Base-by-base conservation (phyloP, 2,113 vertebrate genomes). In the Psittacula cyanocephala region DNA sequence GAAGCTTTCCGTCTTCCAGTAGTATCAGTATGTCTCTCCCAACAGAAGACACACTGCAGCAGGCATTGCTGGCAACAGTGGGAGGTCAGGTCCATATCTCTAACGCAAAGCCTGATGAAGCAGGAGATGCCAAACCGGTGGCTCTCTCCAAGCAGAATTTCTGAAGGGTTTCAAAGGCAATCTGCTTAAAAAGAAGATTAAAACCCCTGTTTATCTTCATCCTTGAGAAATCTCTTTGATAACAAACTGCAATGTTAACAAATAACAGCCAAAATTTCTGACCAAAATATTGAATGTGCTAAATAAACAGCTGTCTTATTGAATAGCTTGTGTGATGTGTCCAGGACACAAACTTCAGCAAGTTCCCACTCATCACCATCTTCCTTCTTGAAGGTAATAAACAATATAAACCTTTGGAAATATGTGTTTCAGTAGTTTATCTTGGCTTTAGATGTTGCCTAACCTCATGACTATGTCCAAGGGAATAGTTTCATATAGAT, bases 401-500 rank as follows among this genome's bases (percentile, higher is more conserved):
- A 74, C 72, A 84, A 47, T 89, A 79, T 1, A 95, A 90, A 94
- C 96, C 94, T 95, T 76, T 60, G 82, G 60, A 93, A 95, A 96
- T 78, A 80, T 10, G 39, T 88, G 79, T 77, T 88, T 96, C 31
- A 7, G 8, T 55, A 89, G 81, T 91, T 93, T 94, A 91, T 96
- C 81, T 95, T 91, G 87, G 76, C 93, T 97, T 97, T 94, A 92
- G 95, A 83, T 83, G 86, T 97, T 80, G 57, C 78, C 87, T 96
- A 80, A 84, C 77, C 80, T 88, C 41, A 15, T 88, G 87, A 81
- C 87, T 95, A 33, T 81, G 83, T 96, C 93, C 86, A 80, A 90
- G 86, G 62, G 70, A 89, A 86, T 94, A 95, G 86, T 53, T 81
- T 97, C 95, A 93, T 83, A 96, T 96, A 91, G 86, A 95, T 97